Evolutionary conservation across 1,140 invertebrate species (phyloP).

Genomic region (Akabosia matsudoensis): DNA sequence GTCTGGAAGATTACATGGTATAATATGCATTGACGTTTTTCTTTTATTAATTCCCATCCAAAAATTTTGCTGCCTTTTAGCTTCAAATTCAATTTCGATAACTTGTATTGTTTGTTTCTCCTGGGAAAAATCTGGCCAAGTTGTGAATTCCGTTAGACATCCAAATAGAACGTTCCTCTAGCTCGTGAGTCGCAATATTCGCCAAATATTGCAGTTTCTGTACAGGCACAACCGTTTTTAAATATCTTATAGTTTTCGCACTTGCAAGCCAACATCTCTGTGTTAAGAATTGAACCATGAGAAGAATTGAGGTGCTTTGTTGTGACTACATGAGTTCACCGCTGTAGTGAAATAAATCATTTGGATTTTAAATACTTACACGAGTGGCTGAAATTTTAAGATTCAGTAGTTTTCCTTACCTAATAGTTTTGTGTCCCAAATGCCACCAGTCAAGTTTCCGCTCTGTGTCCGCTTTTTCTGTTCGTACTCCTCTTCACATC

Average conservation of each 20-base stretch:
- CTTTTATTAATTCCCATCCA: neutral
- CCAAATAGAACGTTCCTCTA: slow-evolving; percentile 30
- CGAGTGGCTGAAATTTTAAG: neutral
- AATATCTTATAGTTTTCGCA: slow-evolving; percentile 23
- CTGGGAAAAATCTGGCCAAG: too few relatives aligned
- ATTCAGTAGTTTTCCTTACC: neutral
- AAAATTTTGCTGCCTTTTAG: too few relatives aligned
- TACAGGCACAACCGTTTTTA: slow-evolving; percentile 1
- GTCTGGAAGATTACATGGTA: too few relatives aligned
- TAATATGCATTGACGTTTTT: too few relatives aligned
- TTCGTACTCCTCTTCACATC: slow-evolving; percentile 16
- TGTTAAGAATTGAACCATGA: slow-evolving; percentile 4
- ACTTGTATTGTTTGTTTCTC: too few relatives aligned
- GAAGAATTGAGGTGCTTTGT: slow-evolving; percentile 23
- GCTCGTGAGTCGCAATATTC: slow-evolving; percentile 3
- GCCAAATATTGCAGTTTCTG: neutral
- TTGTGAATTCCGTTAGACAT: slow-evolving; percentile 16
- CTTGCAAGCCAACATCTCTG: slow-evolving; percentile 29
- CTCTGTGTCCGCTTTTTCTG: neutral
- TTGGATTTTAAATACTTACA: neutral
- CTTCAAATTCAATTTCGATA: too few relatives aligned
- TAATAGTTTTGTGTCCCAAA: neutral
- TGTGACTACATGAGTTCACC: slow-evolving; percentile 20
- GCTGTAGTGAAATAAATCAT: neutral
- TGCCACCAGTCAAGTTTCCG: neutral